phyloP scores from a whole-genome alignment of 2,113 vertebrate genomes.

The Microtus ochrogaster region DNA sequence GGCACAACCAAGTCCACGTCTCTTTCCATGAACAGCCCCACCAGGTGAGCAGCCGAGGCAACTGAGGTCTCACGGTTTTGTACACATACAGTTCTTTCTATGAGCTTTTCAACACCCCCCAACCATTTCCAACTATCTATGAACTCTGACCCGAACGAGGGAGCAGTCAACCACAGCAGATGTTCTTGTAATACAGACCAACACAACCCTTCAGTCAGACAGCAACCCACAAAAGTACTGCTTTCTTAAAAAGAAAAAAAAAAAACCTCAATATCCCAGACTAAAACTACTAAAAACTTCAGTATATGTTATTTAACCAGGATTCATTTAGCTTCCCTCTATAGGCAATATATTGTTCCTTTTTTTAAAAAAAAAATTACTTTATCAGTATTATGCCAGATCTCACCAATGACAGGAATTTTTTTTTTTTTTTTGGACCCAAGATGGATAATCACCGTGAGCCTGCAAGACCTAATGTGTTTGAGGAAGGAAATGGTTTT shows the following conservation, averaged over 20 bases:
- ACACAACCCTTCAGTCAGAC: neutral
- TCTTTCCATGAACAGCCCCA: neutral
- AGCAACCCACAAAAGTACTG: neutral
- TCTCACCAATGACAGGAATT: conserved; percentile 10
- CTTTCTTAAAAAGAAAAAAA: neutral
- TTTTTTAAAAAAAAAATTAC: neutral
- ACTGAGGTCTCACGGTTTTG: neutral
- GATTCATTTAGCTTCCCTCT: neutral
- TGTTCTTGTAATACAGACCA: neutral
- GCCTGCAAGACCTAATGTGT: conserved; percentile 10
- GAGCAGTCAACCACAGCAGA: conserved; percentile 40
- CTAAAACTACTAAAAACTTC: conserved; percentile 30
- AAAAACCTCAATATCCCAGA: neutral
- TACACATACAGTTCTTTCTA: neutral
- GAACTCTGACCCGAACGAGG: conserved; percentile 63
- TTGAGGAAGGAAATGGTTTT: conserved; percentile 46
- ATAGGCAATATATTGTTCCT: neutral
- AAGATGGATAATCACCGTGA: neutral
- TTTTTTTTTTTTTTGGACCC: neutral
- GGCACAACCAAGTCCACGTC: neutral
- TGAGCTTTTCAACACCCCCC: conserved; percentile 5
- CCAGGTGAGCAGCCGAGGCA: neutral
- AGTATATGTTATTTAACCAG: neutral
- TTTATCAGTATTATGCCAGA: conserved; percentile 37
- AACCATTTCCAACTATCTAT: conserved; percentile 54